A percentile compares a stretch with the other conserved stretches of the same genome.
phyloP scores from a whole-genome alignment of 2,113 vertebrate species.

The Trogon melanurus region DNA sequence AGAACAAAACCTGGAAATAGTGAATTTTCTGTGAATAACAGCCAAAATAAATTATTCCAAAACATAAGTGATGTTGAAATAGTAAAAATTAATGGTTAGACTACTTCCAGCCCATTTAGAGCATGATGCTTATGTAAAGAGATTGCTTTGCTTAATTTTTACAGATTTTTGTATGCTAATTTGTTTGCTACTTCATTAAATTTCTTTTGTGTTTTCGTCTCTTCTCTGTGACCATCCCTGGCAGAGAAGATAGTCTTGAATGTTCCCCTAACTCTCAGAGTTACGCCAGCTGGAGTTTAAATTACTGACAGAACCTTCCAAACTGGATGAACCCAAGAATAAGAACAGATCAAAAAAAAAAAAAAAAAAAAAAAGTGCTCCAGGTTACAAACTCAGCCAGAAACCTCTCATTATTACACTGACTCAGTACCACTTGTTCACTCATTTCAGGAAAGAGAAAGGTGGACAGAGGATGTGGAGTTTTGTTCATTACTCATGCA shows the following conservation, averaged over 20 bases:
- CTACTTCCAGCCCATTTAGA: not conserved
- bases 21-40: not conserved
- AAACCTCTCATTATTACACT: not conserved
- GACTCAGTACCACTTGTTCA: not conserved
- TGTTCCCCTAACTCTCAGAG: not conserved
- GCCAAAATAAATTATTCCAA: not conserved
- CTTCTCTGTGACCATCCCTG: not conserved
- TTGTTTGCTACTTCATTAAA: not conserved
- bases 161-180: not conserved
- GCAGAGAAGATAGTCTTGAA: not conserved
- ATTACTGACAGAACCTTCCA: not conserved
- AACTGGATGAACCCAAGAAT: not conserved
- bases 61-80: not conserved
- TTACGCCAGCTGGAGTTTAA: not conserved
- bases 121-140: not conserved
- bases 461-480: not conserved
- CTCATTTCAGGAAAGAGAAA: not conserved
- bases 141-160: not conserved
- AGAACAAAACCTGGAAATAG: not conserved
- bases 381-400: not conserved
- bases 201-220: not conserved
- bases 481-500: not conserved
- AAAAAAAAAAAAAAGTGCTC: not conserved
- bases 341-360: not conserved
- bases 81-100: not conserved